phyloP scores from a whole-genome alignment of 2,797 vertebrate species.

The Paramormyrops hopkinsi region DNA sequence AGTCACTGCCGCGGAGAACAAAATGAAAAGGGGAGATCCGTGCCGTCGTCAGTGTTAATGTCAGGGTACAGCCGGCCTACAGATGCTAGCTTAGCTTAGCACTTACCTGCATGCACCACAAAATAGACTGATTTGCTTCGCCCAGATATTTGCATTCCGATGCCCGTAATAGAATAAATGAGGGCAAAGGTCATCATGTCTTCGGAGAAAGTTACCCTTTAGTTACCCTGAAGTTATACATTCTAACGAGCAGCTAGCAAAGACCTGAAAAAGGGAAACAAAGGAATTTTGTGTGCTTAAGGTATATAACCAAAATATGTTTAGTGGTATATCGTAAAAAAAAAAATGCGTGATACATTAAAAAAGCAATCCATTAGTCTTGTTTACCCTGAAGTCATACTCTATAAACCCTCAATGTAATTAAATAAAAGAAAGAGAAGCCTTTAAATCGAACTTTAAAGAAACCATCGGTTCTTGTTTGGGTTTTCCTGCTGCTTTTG shows the following conservation, averaged over 20 bases:
- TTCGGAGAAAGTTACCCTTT: not conserved
- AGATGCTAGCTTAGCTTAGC: not conserved
- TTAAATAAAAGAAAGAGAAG: not conserved
- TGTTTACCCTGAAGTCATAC: not conserved
- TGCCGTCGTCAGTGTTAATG: conserved; percentile 28
- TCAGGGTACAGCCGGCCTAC: conserved; percentile 18
- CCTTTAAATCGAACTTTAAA: not conserved
- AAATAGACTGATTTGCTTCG: conserved; percentile 47
- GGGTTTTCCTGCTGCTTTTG: conserved; percentile 4
- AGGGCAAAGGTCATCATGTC: not conserved
- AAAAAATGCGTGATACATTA: not conserved
- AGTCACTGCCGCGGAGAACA: conserved; percentile 7
- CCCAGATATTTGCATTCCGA: conserved; percentile 13
- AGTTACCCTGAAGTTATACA: not conserved
- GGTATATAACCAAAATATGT: not conserved
- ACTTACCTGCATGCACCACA: conserved; percentile 41
- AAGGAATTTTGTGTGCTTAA: not conserved
- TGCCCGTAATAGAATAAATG: not conserved
- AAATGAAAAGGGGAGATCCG: conserved; percentile 27
- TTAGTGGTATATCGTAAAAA: not conserved
- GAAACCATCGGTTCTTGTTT: conserved; percentile 11
- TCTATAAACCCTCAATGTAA: not conserved
- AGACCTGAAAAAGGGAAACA: not conserved
- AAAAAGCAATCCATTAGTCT: not conserved
- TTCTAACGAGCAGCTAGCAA: not conserved